A percentile compares a stretch with the other conserved stretches of the same genome.
Evolutionary conservation across 1,140 invertebrate genomes (phyloP).

Genomic region (Chlorops oryzae): DNA sequence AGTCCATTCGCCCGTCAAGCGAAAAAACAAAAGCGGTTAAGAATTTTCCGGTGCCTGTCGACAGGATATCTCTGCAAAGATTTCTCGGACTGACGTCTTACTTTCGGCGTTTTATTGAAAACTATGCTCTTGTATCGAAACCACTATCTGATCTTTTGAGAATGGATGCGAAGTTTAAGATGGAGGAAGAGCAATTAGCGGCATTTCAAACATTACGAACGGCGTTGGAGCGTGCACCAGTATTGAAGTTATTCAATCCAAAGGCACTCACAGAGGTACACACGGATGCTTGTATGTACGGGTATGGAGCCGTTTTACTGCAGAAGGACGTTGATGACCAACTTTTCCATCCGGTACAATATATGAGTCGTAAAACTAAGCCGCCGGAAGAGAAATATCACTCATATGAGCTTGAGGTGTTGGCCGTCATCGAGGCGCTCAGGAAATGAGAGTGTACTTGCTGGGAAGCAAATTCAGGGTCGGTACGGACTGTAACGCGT

Average conservation of each 20-base stretch:
- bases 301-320: constrained; percentile 31
- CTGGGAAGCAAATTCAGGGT: constrained; percentile 10
- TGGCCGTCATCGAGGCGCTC: constrained; percentile 15
- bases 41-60: too few species aligned
- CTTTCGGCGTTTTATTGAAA: too few species aligned
- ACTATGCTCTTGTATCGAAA: too few species aligned
- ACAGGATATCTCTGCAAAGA: too few species aligned
- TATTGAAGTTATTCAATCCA: too few species aligned
- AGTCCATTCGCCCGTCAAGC: constrained; percentile 24
- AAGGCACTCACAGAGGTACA: too few species aligned
- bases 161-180: background rate
- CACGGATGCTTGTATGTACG: too few species aligned
- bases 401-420: constrained; percentile 23
- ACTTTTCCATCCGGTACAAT: constrained; percentile 9
- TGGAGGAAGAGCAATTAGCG: background rate
- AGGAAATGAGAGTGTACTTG: constrained; percentile 13
- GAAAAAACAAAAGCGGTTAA: too few species aligned
- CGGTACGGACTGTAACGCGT: constrained; percentile 16
- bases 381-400: constrained; percentile 23
- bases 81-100: too few species aligned
- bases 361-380: constrained; percentile 16
- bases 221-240: too few species aligned
- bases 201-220: too few species aligned
- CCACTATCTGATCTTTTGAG: too few species aligned
- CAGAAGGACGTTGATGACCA: constrained; percentile 21